A percentile compares a stretch with the other conserved stretches of the same genome.
These are phyloP conservation scores for Hippoglossus stenolepis DNA, from an alignment of 2,113 vertebrate genomes.

Conservation along the genomic window DNA sequence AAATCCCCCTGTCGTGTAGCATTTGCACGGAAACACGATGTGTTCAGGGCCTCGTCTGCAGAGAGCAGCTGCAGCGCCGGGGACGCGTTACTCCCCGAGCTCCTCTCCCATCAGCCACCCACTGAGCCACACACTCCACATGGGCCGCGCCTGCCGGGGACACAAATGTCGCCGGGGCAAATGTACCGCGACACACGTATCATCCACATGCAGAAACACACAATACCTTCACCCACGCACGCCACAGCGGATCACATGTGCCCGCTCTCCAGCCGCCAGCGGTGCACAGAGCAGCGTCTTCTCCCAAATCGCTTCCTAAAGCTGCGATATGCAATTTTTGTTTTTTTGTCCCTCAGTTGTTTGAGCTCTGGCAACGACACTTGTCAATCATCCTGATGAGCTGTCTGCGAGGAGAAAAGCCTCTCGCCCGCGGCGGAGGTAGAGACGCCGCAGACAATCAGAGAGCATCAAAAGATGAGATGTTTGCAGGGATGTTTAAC, in stretches of 20 bases:
- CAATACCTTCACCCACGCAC: constrained; percentile 26
- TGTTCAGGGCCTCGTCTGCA: constrained; percentile 46
- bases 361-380: constrained; percentile 24
- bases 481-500: constrained; percentile 23
- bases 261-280: background rate
- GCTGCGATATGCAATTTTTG: background rate
- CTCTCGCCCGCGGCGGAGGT: background rate
- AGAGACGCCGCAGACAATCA: constrained; percentile 20
- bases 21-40: constrained; percentile 23
- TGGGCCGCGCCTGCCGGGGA: background rate
- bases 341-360: constrained; percentile 4
- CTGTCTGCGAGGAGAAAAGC: constrained; percentile 42
- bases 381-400: constrained; percentile 71
- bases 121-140: constrained; percentile 39
- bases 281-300: too few species aligned
- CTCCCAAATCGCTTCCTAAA: constrained; percentile 43
- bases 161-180: constrained; percentile 1
- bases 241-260: constrained; percentile 17
- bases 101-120: background rate
- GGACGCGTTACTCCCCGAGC: constrained; percentile 49
- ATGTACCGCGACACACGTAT: constrained; percentile 43
- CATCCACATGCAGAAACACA: constrained; percentile 21
- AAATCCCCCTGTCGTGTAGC: constrained; percentile 34
- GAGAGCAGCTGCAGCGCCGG: constrained; percentile 65
- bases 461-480: constrained; percentile 1